Percentiles rank a stretch among this genome's conserved stretches.
phyloP scores from a whole-genome alignment of 2,113 vertebrate species.

The Menura novaehollandiae region DNA sequence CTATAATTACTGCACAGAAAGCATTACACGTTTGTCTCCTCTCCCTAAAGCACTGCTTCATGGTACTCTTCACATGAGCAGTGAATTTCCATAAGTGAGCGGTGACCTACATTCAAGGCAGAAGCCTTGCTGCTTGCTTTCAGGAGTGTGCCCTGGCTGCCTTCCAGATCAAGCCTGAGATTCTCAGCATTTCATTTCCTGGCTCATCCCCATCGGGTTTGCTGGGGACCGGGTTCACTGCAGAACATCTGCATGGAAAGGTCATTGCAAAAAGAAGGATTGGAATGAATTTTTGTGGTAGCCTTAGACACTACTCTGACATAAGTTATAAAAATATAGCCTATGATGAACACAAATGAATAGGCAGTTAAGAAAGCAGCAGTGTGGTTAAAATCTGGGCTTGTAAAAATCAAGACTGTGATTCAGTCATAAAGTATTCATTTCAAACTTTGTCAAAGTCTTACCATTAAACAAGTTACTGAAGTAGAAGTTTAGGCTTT shows the following conservation, averaged over 20 bases:
- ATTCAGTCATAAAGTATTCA: not conserved
- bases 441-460: not conserved
- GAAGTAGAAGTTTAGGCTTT: not conserved
- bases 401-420: not conserved
- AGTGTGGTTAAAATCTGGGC: not conserved
- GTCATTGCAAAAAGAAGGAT: not conserved
- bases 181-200: slow-evolving; percentile 66
- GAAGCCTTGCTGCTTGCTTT: not conserved
- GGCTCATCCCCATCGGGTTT: not conserved
- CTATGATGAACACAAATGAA: not conserved
- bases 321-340: slow-evolving; percentile 17
- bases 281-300: not conserved
- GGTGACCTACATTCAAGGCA: slow-evolving; percentile 59
- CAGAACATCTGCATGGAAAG: not conserved
- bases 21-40: not conserved
- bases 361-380: not conserved
- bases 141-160: slow-evolving; percentile 20
- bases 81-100: slow-evolving; percentile 21
- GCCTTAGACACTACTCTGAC: not conserved
- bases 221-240: not conserved
- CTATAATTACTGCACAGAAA: not conserved
- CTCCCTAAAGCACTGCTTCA: not conserved
- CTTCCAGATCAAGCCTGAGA: slow-evolving; percentile 52
- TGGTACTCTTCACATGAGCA: not conserved
- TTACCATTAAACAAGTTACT: not conserved